phyloP scores from a whole-genome alignment of 2,888 invertebrate species.

The Nemotelus pantherinus region DNA sequence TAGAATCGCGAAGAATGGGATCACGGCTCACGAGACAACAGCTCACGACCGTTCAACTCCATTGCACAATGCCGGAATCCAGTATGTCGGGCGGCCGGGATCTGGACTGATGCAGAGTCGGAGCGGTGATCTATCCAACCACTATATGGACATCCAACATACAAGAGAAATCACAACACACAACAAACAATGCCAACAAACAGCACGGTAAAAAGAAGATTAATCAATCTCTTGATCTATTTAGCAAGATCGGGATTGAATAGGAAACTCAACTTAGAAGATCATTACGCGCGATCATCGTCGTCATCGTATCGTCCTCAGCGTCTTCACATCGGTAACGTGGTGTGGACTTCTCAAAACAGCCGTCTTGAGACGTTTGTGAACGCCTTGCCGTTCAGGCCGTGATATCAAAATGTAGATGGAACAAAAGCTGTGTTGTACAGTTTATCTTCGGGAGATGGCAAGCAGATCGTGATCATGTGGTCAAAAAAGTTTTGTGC shows the following conservation, averaged over 20 bases:
- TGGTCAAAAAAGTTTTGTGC: conserved; percentile 48
- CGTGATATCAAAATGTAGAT: conserved; percentile 5
- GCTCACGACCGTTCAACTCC: conserved; percentile 34
- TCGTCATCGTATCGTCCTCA: conserved; percentile 41
- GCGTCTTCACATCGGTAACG: conserved; percentile 24
- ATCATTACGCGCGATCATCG: conserved; percentile 45
- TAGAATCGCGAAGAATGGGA: conserved; percentile 19
- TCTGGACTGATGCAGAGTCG: too few species aligned
- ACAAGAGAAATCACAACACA: conserved; percentile 41
- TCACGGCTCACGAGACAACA: conserved; percentile 41
- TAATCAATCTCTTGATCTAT: conserved; percentile 52
- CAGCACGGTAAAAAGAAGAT: conserved; percentile 42
- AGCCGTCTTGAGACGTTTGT: conserved; percentile 31
- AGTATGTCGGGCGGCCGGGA: not conserved
- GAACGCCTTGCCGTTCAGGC: conserved; percentile 17
- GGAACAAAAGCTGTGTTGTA: conserved; percentile 47
- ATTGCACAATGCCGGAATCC: conserved; percentile 26
- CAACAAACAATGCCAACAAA: conserved; percentile 39
- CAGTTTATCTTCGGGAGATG: conserved; percentile 40
- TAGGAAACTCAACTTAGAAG: conserved; percentile 31
- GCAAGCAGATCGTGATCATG: conserved; percentile 51
- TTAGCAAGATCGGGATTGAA: conserved; percentile 45
- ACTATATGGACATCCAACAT: conserved; percentile 37
- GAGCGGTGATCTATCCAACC: conserved; percentile 27
- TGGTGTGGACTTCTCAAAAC: conserved; percentile 32